Percentiles rank a stretch among this genome's conserved stretches.
Conservation (phyloP, 2,888 invertebrate genomes). For the Saturnia japonica region DNA sequence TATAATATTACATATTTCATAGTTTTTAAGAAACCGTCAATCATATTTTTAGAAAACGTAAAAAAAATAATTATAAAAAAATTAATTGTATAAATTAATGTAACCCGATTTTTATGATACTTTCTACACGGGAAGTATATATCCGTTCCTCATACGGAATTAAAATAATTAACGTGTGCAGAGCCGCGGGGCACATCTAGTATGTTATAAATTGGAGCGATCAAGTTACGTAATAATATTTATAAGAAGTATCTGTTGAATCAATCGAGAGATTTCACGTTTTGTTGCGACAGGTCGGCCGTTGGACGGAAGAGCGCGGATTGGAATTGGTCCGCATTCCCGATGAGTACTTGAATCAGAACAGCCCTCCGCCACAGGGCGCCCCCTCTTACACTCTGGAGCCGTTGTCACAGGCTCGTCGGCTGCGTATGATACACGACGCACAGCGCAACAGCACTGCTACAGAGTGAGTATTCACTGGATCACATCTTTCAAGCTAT, state of each 20-base stretch:
- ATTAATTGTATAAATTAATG: no score
- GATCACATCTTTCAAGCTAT: not conserved
- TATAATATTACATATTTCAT: no score
- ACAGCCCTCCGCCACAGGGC: constrained; percentile 44
- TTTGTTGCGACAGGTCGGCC: constrained; percentile 55
- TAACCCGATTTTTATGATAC: no score
- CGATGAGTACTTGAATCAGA: constrained; percentile 48
- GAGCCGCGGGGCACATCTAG: no score
- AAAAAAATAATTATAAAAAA: no score
- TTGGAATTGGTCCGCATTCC: constrained; percentile 65
- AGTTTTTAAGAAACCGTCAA: no score
- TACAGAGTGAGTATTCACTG: constrained; percentile 45
- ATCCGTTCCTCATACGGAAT: no score
- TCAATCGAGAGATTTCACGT: not conserved
- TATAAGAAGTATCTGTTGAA: not conserved
- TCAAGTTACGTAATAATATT: not conserved
- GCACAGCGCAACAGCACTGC: constrained; percentile 64
- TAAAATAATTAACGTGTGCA: no score
- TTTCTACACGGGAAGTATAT: no score
- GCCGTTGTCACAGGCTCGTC: constrained; percentile 74
- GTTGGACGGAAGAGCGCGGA: constrained; percentile 69
- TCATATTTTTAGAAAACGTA: no score
- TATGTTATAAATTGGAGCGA: no score
- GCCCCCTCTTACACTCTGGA: constrained; percentile 72
- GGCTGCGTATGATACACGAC: constrained; percentile 74